Base-by-base conservation (phyloP, 2,797 vertebrate species). In the Enteromius unitaeniatus region DNA sequence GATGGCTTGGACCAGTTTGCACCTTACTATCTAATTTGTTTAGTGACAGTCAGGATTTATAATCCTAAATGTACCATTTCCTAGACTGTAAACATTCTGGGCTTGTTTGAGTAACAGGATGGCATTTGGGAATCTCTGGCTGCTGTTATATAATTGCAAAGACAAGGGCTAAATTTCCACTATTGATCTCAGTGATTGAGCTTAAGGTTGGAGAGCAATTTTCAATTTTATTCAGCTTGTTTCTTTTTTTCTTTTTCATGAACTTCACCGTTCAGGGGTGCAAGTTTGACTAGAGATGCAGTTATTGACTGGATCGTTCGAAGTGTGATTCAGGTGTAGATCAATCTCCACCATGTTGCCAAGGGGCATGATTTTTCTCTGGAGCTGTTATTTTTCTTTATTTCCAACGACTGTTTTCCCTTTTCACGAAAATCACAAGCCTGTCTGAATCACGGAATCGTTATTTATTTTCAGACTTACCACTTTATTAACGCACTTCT, bases 221-320 rank as follows among this genome's bases (percentile, higher is more conserved):
- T 60, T 37, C 7, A 14, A 17, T 34, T 49, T 49, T 68, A 34
- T 78, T 62, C 23, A 3, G 3, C 3, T 37, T 6, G 23, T 70
- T 45, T 68, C 51, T 6, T 83, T 76, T 42, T 53, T 28, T 60
- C 17, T 55, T 42, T 83, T 34, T 45, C 17, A 19, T 78, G 65
- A 60, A 47, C 26, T 70, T 60, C 7, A 34, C 49, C 65, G 65
- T 84, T 78, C 40, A 62, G 53, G 65, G 65, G 26, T 21, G 14
- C 47, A 37, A 55, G 62, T 78, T 72, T 83, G 40, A 78, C 65
- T 70, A 49, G 40, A 49, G 26, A 78, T 60, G 19, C 64, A 70
- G 65, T 78, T 83, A 78, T 83, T 78, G 82, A 83, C 62, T 49
- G 53, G 51, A 15, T 72, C 70, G 51, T 84, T 72, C 82, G 72